Conservation (phyloP, 2,888 invertebrate genomes). For the Timema podura region DNA sequence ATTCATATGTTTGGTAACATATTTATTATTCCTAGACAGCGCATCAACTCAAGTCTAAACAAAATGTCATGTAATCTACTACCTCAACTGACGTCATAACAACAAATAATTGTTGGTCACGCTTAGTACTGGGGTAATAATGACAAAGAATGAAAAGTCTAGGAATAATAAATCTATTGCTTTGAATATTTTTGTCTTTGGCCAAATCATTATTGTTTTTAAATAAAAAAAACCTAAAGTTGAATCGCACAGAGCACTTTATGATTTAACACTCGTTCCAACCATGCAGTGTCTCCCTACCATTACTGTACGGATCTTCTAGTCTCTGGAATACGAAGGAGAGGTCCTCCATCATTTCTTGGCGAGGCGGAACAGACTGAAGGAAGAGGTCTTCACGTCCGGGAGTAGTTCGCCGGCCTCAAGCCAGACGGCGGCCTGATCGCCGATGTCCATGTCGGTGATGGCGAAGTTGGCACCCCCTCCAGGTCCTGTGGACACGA, state of each 20-base stretch:
- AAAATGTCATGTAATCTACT: too few relatives aligned
- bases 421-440: slow-evolving; percentile 31
- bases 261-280: background rate
- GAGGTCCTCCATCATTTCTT: slow-evolving; percentile 39
- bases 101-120: too few relatives aligned
- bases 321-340: slow-evolving; percentile 10
- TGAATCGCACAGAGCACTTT: background rate
- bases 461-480: slow-evolving; percentile 44
- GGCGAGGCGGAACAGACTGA: slow-evolving; percentile 44
- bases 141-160: too few relatives aligned
- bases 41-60: too few relatives aligned
- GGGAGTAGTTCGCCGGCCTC: slow-evolving; percentile 24
- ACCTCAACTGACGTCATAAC: too few relatives aligned
- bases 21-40: too few relatives aligned
- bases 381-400: slow-evolving; percentile 36
- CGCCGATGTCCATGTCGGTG: slow-evolving; percentile 43
- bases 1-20: too few relatives aligned
- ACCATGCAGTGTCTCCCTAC: background rate
- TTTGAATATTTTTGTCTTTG: background rate
- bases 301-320: slow-evolving; percentile 1
- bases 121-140: too few relatives aligned
- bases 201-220: background rate
- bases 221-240: background rate
- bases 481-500: slow-evolving; percentile 34
- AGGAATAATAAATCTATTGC: too few relatives aligned